Conservation (phyloP, 2,888 invertebrate genomes). For the Morinoia aosen region DNA sequence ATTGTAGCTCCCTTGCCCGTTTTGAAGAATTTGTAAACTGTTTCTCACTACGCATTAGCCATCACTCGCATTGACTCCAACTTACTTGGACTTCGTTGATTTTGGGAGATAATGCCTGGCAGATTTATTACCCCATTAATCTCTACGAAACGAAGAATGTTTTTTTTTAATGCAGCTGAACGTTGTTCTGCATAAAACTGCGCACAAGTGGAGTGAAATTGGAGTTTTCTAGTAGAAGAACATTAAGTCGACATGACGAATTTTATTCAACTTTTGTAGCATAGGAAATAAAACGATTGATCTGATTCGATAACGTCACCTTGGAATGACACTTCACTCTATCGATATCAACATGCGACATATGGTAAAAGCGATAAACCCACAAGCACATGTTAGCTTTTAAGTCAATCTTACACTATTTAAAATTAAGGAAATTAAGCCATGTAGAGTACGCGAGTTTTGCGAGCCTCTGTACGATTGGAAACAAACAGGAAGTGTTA, state of each 20-base stretch:
- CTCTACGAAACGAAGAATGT: not conserved
- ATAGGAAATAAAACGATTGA: not conserved
- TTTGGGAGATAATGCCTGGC: not conserved
- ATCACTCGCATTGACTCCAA: not conserved
- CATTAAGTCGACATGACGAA: not conserved
- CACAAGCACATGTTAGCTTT: too few species aligned
- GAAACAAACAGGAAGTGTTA: too few species aligned
- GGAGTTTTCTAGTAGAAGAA: not conserved
- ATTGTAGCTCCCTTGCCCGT: not conserved
- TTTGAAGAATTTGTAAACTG: not conserved
- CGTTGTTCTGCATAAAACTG: not conserved
- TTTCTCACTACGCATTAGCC: not conserved
- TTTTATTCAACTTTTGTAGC: not conserved
- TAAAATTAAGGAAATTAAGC: too few species aligned
- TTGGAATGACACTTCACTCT: not conserved
- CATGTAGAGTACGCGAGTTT: too few species aligned
- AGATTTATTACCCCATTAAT: not conserved
- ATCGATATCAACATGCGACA: not conserved
- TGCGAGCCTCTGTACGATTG: too few species aligned
- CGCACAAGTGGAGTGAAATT: not conserved
- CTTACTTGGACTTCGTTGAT: not conserved
- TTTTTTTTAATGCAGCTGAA: not conserved
- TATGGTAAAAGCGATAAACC: not conserved
- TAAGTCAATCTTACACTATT: too few species aligned
- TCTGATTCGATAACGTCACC: not conserved